Conservation (phyloP, 2,113 vertebrate species). For the Macrotus californicus region DNA sequence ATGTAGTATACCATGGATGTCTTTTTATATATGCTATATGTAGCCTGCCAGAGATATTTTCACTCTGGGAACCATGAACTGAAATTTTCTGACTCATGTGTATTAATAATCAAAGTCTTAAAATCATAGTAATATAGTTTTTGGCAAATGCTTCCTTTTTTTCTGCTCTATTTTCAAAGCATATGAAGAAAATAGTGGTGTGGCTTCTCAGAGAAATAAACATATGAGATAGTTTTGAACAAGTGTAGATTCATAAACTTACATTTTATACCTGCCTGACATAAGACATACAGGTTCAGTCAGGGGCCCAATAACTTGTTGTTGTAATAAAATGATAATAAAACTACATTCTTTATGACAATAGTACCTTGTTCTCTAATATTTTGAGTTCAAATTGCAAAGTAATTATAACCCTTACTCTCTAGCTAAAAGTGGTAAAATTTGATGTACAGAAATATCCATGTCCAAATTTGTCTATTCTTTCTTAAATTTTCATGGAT, state of each 20-base stretch:
- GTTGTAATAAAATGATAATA: conserved; percentile 28
- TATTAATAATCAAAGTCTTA: conserved; percentile 54
- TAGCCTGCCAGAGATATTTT: conserved; percentile 47
- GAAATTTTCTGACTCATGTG: conserved; percentile 45
- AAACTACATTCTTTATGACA: neutral
- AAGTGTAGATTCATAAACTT: conserved; percentile 35
- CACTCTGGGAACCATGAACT: conserved; percentile 43
- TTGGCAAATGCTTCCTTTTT: conserved; percentile 19
- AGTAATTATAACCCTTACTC: neutral
- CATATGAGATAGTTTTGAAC: conserved; percentile 36
- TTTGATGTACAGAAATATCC: neutral
- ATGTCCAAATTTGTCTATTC: neutral
- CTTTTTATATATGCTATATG: conserved; percentile 42
- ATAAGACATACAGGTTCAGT: conserved; percentile 1
- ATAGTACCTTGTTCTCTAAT: neutral
- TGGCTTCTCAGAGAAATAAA: conserved; percentile 39
- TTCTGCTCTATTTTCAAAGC: conserved; percentile 39
- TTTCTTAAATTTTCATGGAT: neutral
- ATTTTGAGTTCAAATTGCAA: neutral
- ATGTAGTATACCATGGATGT: neutral
- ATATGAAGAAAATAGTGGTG: neutral
- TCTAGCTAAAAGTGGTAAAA: neutral
- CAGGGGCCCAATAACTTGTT: neutral
- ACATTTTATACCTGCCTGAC: neutral
- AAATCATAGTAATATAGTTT: conserved; percentile 36